Evolutionary conservation across 30 jellyfish, hydroid and myxozoan species (phyloP), one percentile per base, ranked within the genome.

Genomic region (Aurelia coerulea): DNA sequence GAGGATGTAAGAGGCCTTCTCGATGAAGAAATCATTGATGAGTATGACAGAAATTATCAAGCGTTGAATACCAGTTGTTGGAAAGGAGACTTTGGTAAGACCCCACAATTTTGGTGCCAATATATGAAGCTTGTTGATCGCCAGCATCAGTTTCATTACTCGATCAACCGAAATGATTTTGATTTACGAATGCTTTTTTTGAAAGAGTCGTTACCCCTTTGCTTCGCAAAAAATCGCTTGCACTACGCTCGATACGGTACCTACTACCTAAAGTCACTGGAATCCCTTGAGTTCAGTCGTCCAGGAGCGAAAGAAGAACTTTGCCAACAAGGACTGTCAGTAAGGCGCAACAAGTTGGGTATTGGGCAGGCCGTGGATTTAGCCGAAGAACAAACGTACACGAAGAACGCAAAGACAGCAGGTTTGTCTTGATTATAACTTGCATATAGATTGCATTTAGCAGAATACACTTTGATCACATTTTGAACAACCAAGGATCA

Each of bases 311-410:
- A 60, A 69, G 78, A 68, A 10, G 92, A 67, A 77, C 62, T 83
- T 15, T 6, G 29, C 14, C 69, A 42, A 6, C 67, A 37, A 12
- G 86, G 86, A 42, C 60, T 83, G 8, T 83, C 86, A 46, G 68
- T 68, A 3, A 31, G 79, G 17, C 41, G 79, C 17, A 79, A 58
- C 77, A 51, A 60, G 68, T 32, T 66, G 16, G 80, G 67, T 29
- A 79, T 77, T 58, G 88, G 88, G 14, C 88, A 77, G 78, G 34
- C 88, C 10, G 42, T 79, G 35, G 92, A 68, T 62, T 56, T 56
- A 16, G 92, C 92, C 16, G 92, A 86, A 2, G 92, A 69, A 42
- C 92, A 83, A 49, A 69, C 74, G 12, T 83, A 59, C 71, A 83
- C 69, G 92, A 46, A 54, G 53, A 49, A 42, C 15, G 65, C 86